Base-by-base conservation (phyloP, 2,113 vertebrate genomes). In the Numida meleagris region DNA sequence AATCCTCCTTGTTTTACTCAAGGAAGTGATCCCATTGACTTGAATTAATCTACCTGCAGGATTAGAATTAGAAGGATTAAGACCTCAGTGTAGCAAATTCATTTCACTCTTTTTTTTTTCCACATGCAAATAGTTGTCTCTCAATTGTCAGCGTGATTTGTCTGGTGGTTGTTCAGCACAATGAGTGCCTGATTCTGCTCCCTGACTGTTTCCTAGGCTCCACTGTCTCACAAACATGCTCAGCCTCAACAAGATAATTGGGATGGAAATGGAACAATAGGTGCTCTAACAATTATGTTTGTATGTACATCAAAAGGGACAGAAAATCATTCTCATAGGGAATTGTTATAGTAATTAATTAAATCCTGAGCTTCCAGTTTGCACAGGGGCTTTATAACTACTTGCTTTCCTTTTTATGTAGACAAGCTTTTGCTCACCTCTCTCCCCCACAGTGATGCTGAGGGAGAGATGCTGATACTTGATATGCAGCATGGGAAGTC, bases 41-140 rank as follows among this genome's bases (percentile, higher is more conserved):
- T 66, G 48, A 85, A 77, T 92, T 88, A 80, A 96, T 18, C 23
- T 96, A 94, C 95, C 89, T 96, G 82, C 16, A 34, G 58, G 81
- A 92, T 91, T 85, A 85, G 71, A 78, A 70, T 19, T 12, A 81
- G 86, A 82, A 78, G 46, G 74, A 94, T 89, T 92, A 94, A 89
- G 91, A 93, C 53, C 15, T 93, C 29, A 65, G 45, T 9, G 13
- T 51, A 68, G 63, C 53, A 87, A 94, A 89, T 94, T 73, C 24
- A 73, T 96, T 95, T 66, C n/a, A 59, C 34, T 73, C 58, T 82
- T 86, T 90, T 92, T 92, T 94, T 91, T 51, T 27, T 51, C 16
- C 91, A 95, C 82, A 96, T 94, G 92, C 83, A 96, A 90, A 96
- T 96, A n/a, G 17, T 55, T 0, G 0, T 67, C 59, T 83, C 63